Conservation (phyloP, 2,888 invertebrate genomes). For the Ditula angustiorana region DNA sequence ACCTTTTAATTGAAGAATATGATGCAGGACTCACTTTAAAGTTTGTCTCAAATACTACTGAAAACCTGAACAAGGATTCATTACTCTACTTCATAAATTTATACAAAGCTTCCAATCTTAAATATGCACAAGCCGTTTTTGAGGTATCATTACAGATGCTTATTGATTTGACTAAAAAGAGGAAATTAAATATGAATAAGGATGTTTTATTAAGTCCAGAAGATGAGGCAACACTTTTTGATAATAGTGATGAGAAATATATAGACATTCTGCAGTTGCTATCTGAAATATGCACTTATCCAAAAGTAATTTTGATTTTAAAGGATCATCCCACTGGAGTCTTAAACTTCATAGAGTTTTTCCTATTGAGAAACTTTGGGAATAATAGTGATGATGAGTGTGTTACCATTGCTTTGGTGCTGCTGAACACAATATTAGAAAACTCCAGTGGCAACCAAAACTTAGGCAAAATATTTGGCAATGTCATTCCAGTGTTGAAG, state of each 20-base stretch:
- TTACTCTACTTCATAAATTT: constrained; percentile 64
- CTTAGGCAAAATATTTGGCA: constrained; percentile 55
- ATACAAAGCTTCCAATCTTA: constrained; percentile 55
- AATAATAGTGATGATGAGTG: constrained; percentile 70
- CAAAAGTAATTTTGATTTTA: constrained; percentile 70
- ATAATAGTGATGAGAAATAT: constrained; percentile 69
- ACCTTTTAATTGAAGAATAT: constrained; percentile 64
- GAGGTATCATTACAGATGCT: constrained; percentile 63
- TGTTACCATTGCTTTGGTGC: constrained; percentile 69
- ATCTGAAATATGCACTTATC: constrained; percentile 77
- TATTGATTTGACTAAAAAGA: constrained; percentile 57
- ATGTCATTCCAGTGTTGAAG: constrained; percentile 62
- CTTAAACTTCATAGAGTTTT: constrained; percentile 77
- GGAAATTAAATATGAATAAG: constrained; percentile 53
- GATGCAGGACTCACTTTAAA: constrained; percentile 72
- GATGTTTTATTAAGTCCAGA: constrained; percentile 66
- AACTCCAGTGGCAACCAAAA: constrained; percentile 54
- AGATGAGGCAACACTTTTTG: constrained; percentile 63
- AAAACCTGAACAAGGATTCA: constrained; percentile 56
- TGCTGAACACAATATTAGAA: constrained; percentile 72
- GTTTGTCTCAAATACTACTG: constrained; percentile 46
- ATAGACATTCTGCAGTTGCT: constrained; percentile 78
- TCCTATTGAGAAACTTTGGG: constrained; percentile 60
- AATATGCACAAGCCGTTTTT: constrained; percentile 61
- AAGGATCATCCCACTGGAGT: constrained; percentile 75